These are phyloP conservation scores for Congeria kusceri DNA, from an alignment of 2,888 invertebrate genomes.

Conservation along the genomic window DNA sequence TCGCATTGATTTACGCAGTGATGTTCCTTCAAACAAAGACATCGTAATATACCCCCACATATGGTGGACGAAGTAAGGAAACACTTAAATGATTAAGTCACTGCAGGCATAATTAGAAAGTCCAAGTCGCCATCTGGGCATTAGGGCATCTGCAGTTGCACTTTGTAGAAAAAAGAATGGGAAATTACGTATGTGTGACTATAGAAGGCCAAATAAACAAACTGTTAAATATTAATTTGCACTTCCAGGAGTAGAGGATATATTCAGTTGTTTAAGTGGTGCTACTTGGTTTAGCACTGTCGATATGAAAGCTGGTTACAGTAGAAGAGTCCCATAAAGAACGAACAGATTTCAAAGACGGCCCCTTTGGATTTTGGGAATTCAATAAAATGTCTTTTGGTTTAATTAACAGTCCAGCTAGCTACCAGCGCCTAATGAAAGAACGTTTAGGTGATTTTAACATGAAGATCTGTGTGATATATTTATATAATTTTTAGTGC, in stretches of 20 bases:
- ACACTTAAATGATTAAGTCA: neutral
- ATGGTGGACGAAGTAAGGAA: slow-evolving; percentile 4
- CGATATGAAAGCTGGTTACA: slow-evolving; percentile 8
- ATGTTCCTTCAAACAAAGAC: neutral
- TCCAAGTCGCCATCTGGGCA: slow-evolving; percentile 11
- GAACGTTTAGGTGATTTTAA: slow-evolving; percentile 1
- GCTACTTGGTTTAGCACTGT: neutral
- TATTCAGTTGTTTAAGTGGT: slow-evolving; percentile 6
- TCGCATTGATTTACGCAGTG: neutral
- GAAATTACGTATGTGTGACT: slow-evolving; percentile 12
- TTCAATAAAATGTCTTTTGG: slow-evolving; percentile 3
- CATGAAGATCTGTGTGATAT: slow-evolving; percentile 3
- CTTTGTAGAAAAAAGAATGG: slow-evolving; percentile 5
- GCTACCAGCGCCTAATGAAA: slow-evolving; percentile 6
- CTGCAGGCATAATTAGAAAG: slow-evolving; percentile 2
- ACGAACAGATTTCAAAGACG: neutral
- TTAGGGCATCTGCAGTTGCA: neutral
- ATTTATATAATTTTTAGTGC: neutral
- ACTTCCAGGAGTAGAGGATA: neutral
- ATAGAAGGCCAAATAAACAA: neutral
- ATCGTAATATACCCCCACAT: neutral
- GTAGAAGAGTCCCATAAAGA: slow-evolving; percentile 5
- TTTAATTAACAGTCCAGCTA: neutral
- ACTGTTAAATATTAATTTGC: slow-evolving; percentile 5
- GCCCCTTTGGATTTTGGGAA: neutral